Conservation (phyloP, 2,888 invertebrate species). For the Malacosoma neustria region DNA sequence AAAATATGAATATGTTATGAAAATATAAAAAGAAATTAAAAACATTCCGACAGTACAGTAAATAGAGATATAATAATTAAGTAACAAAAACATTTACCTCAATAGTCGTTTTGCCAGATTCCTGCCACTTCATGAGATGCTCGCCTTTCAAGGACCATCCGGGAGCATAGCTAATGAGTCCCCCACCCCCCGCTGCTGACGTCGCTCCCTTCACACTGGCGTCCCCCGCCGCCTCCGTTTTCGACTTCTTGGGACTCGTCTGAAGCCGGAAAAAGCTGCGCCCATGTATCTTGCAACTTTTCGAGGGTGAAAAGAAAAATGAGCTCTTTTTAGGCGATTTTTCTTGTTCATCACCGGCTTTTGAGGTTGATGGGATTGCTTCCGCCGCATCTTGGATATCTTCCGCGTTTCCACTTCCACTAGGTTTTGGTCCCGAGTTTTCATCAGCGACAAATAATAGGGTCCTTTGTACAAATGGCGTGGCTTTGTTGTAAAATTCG, state of each 20-base stretch:
- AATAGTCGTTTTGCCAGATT: slow-evolving; percentile 73
- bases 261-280: slow-evolving; percentile 69
- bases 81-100: slow-evolving; percentile 48
- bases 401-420: slow-evolving; percentile 26
- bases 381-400: slow-evolving; percentile 36
- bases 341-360: slow-evolving; percentile 55
- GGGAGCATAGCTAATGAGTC: slow-evolving; percentile 76
- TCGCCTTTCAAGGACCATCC: slow-evolving; percentile 77
- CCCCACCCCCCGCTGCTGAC: slow-evolving; percentile 36
- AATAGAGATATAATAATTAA: neutral
- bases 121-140: slow-evolving; percentile 77
- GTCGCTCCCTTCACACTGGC: slow-evolving; percentile 26
- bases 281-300: slow-evolving; percentile 67
- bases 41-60: no score
- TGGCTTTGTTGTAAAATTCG: slow-evolving; percentile 69
- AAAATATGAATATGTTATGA: no score
- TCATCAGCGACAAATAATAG: slow-evolving; percentile 64
- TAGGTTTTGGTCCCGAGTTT: slow-evolving; percentile 53
- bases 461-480: slow-evolving; percentile 67
- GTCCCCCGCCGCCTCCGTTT: slow-evolving; percentile 41
- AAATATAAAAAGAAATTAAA: no score
- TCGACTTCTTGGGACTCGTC: slow-evolving; percentile 68
- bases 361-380: slow-evolving; percentile 39
- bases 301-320: slow-evolving; percentile 70
- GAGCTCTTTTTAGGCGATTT: slow-evolving; percentile 68